These are phyloP conservation scores for Chiridota heheva DNA, from an alignment of 35 echinoderm and acorn worm species.

Conservation along the genomic window DNA sequence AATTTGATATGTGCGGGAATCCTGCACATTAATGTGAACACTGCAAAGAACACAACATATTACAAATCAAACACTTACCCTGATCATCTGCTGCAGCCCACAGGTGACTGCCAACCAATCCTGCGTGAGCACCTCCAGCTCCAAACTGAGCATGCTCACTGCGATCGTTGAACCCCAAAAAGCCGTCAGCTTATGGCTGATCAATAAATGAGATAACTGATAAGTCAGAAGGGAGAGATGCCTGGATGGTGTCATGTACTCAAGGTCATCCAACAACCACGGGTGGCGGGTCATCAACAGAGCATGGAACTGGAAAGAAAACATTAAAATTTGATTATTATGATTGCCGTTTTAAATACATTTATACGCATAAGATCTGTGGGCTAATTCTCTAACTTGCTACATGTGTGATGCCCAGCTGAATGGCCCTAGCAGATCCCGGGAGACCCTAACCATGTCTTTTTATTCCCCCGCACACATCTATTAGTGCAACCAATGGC, in stretches of 20 bases:
- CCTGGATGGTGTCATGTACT: constrained; percentile 82
- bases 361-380: too few species aligned
- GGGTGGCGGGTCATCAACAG: constrained; percentile 66
- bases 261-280: constrained; percentile 67
- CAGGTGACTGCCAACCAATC: constrained; percentile 85
- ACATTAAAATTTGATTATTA: not conserved
- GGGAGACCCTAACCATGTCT: too few species aligned
- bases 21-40: too few species aligned
- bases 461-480: too few species aligned
- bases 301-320: constrained; percentile 77
- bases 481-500: too few species aligned
- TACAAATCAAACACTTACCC: constrained; percentile 81
- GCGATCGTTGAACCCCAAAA: constrained; percentile 82
- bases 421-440: too few species aligned
- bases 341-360: not conserved
- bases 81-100: constrained; percentile 72
- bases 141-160: constrained; percentile 81
- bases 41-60: not conserved
- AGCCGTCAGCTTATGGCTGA: constrained; percentile 63
- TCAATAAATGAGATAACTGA: constrained; percentile 63
- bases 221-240: constrained; percentile 83
- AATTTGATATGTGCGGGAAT: too few species aligned
- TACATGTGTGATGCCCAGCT: too few species aligned
- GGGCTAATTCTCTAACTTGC: not conserved
- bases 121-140: constrained; percentile 78